Base-by-base conservation (phyloP, 1,140 invertebrate species). In the Sitophilus oryzae region DNA sequence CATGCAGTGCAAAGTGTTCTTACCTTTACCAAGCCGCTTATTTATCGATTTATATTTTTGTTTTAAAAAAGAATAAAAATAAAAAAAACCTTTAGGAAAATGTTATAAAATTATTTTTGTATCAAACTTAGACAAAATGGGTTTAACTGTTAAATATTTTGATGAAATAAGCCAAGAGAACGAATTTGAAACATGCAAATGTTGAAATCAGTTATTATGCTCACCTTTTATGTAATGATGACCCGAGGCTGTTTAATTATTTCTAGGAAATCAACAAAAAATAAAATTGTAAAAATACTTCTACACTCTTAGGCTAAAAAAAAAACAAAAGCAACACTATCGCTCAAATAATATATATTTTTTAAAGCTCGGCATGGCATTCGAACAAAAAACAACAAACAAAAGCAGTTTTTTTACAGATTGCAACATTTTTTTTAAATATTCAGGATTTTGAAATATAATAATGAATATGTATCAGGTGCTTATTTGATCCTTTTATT, bases 181-280 rank as follows among this genome's bases (percentile, higher is more conserved):
- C 11, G 25, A 11, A 11, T 5, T 30, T 30, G 5, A 30, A 30
- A 30, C 25, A 30, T 30, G 25, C 25, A 30, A 30, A 30, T 30
- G 25, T 6, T 30, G 5, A 30, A 6, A 6, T 30, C 25, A 6
- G 5, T 30, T 30, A 25, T 21, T 51, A 51, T 54, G 52, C 52
- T 54, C 52, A 54, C 52, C 52, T 54, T 54, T 20, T 23, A 14
- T 54, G n/a, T 52, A 51, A 50, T 52, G 50, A 52, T 52, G 50
- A 52, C 40, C 50, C 14, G 40, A 42, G 42, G 50, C 22, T 20
- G 38, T 23, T 37, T 51, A 41, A 43, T 42, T 51, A 46, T 43
- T 52, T 52, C 50, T 52, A 52, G 38, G 50, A 52, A 52, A 52
- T 52, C 25, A 52, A 34, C 41, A 52, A 52, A 44, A 52, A 52